Evolutionary conservation across 2,888 invertebrate genomes (phyloP).

Genomic region (Scaptodrosophila latifasciaeformis): DNA sequence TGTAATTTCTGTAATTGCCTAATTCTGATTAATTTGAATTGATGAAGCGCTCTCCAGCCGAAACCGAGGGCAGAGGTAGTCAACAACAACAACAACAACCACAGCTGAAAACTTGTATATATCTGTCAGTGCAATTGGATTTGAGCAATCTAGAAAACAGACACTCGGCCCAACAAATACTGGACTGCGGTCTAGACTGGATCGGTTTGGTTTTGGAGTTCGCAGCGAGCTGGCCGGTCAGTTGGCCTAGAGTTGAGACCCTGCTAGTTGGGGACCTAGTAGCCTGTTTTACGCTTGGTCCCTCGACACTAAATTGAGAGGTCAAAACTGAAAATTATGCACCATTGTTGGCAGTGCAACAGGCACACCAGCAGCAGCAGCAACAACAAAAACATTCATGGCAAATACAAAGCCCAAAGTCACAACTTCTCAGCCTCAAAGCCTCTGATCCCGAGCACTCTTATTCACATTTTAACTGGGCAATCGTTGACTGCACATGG

Average conservation of each 20-base stretch:
- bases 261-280: slow-evolving; percentile 21
- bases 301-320: slow-evolving; percentile 66
- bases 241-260: slow-evolving; percentile 20
- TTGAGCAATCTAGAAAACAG: too few relatives aligned
- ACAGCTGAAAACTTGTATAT: background rate
- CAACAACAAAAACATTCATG: too few relatives aligned
- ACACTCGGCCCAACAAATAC: too few relatives aligned
- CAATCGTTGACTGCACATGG: too few relatives aligned
- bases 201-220: too few relatives aligned
- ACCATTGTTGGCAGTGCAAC: slow-evolving; percentile 49
- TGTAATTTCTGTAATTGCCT: slow-evolving; percentile 74
- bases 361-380: slow-evolving; percentile 4
- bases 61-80: background rate
- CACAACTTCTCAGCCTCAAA: slow-evolving; percentile 1
- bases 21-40: slow-evolving; percentile 73
- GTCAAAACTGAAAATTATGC: slow-evolving; percentile 68
- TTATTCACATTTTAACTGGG: too few relatives aligned
- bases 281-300: slow-evolving; percentile 31
- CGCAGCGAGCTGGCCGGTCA: background rate
- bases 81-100: slow-evolving; percentile 2
- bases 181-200: too few relatives aligned
- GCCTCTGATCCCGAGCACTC: too few relatives aligned
- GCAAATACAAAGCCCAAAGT: background rate
- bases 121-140: too few relatives aligned
- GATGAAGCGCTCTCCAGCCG: slow-evolving; percentile 40